These are phyloP conservation scores for Protobothrops flavoviridis DNA, from an alignment of 2,113 vertebrate genomes.

Conservation along the genomic window DNA sequence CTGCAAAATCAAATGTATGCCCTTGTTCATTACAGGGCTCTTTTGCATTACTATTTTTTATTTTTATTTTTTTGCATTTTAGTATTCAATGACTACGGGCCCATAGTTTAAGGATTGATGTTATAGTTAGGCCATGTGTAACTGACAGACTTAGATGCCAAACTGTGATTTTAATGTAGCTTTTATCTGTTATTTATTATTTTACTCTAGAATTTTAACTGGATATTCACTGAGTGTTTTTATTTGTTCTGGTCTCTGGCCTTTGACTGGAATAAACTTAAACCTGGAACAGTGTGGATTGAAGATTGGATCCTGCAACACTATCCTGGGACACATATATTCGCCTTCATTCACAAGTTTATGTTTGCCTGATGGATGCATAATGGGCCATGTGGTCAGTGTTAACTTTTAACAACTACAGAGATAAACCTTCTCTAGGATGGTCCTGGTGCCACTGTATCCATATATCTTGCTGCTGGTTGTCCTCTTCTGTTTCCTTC, in stretches of 20 bases:
- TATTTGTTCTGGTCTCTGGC: no score
- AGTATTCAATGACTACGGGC: no score
- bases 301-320: not conserved
- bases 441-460: not conserved
- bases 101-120: no score
- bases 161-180: no score
- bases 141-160: no score
- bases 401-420: not conserved
- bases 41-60: no score
- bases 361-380: not conserved
- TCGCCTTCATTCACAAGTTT: not conserved
- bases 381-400: not conserved
- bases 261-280: no score
- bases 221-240: no score
- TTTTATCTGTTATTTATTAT: no score
- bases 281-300: not conserved
- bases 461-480: not conserved
- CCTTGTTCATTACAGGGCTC: not conserved
- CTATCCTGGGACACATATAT: not conserved
- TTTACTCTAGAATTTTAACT: no score
- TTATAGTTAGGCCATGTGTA: no score
- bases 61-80: no score
- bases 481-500: not conserved
- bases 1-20: not conserved
- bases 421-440: not conserved